Percentiles rank a stretch among this genome's conserved stretches.
phyloP scores from a whole-genome alignment of 2,888 invertebrate species.

The Embidobia sp. region DNA sequence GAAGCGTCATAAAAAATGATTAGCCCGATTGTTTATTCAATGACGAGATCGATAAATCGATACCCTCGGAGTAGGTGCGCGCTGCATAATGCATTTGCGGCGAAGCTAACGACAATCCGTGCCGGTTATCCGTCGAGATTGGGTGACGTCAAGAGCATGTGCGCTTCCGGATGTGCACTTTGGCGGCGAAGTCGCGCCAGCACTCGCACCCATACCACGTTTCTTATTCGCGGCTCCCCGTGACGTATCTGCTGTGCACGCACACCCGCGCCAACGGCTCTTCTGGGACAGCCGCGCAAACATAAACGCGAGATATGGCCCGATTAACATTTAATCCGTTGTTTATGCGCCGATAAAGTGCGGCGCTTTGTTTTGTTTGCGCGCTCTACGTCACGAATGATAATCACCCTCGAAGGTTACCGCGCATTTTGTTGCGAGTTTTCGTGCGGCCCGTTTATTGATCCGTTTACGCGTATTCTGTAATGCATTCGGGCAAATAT shows the following conservation, averaged over 20 bases:
- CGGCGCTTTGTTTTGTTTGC: conserved; percentile 2
- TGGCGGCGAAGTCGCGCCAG: conserved; percentile 7
- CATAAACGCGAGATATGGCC: conserved; percentile 11
- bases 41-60: conserved; percentile 34
- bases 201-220: no score
- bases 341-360: conserved; percentile 23
- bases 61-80: conserved; percentile 6
- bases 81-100: conserved; percentile 51
- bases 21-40: conserved; percentile 44
- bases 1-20: conserved; percentile 32
- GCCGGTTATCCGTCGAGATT: conserved; percentile 44
- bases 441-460: not conserved
- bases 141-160: conserved; percentile 42
- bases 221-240: no score
- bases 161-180: conserved; percentile 33
- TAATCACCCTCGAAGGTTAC: not conserved
- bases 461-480: not conserved
- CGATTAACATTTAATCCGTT: conserved; percentile 38
- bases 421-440: not conserved
- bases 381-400: conserved; percentile 4
- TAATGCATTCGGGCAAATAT: not conserved
- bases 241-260: no score
- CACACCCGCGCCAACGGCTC: not conserved
- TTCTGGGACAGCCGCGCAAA: conserved; percentile 11
- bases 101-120: conserved; percentile 29